Evolutionary conservation across 1,140 invertebrate species (phyloP).

Genomic region (Cydia strobilella): DNA sequence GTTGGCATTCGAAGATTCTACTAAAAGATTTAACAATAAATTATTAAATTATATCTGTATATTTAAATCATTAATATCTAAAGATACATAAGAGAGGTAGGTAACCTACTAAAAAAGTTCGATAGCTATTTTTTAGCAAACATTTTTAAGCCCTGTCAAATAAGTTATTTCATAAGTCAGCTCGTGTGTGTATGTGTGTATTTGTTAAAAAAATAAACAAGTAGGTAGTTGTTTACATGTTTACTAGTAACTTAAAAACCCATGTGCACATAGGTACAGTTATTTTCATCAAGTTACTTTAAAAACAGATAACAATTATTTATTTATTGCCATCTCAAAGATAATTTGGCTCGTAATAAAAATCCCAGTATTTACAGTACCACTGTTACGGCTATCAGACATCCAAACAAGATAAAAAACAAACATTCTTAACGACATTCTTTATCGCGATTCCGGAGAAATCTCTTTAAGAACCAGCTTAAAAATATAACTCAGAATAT

Average conservation of each 20-base stretch:
- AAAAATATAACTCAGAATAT: conserved; percentile 42
- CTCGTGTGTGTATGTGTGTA: no score
- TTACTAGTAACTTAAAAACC: not conserved
- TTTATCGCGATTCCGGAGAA: conserved; percentile 57
- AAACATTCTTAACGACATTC: conserved; percentile 61
- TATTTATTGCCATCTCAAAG: conserved; percentile 29
- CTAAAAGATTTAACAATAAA: no score
- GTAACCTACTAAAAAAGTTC: no score
- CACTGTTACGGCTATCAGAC: conserved; percentile 52
- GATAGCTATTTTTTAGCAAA: no score
- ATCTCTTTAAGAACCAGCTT: conserved; percentile 34
- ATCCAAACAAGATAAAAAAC: conserved; percentile 64
- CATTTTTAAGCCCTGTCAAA: no score
- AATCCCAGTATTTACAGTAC: conserved; percentile 55
- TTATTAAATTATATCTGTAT: not conserved
- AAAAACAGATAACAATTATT: conserved; percentile 30
- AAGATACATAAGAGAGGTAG: not conserved
- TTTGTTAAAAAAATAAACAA: not conserved
- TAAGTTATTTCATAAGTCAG: not conserved
- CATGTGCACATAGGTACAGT: not conserved
- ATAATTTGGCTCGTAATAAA: conserved; percentile 46
- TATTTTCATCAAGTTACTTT: conserved; percentile 4
- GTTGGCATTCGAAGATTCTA: not conserved
- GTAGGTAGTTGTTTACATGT: not conserved
- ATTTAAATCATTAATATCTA: not conserved